A percentile compares a stretch with the other conserved stretches of the same genome.
Conservation (phyloP, 2,113 vertebrate species). For the Bungarus multicinctus region DNA sequence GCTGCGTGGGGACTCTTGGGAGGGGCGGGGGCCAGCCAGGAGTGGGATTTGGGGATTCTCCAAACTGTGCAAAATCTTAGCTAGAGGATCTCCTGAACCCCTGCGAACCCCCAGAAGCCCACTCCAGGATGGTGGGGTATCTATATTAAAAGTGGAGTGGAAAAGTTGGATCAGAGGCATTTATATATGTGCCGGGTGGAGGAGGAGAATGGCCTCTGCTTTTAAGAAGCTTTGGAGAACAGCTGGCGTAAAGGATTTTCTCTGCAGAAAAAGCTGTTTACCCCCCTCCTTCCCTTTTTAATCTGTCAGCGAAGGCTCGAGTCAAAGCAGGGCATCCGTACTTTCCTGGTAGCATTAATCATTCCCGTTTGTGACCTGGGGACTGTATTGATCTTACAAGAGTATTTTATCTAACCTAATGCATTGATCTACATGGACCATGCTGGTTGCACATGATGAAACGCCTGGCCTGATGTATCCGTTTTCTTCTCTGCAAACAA, state of each 20-base stretch:
- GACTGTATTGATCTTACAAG: neutral
- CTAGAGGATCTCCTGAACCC: too few relatives aligned
- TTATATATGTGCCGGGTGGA: neutral
- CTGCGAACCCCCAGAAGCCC: too few relatives aligned
- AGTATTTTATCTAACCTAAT: neutral
- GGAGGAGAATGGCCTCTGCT: neutral
- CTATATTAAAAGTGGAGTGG: neutral
- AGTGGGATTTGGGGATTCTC: too few relatives aligned
- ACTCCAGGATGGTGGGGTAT: too few relatives aligned
- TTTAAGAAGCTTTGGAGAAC: conserved; percentile 56
- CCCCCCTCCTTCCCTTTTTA: conserved; percentile 16
- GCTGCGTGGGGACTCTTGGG: too few relatives aligned
- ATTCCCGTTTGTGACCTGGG: neutral
- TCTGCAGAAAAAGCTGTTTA: neutral
- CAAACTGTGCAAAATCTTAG: too few relatives aligned
- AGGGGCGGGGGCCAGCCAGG: too few relatives aligned
- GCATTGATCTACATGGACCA: neutral
- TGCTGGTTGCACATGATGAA: neutral
- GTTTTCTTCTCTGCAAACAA: neutral
- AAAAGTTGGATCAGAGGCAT: neutral
- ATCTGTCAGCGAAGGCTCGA: neutral
- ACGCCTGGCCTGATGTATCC: neutral
- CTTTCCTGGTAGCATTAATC: rapidly evolving
- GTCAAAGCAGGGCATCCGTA: neutral
- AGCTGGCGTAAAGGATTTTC: conserved; percentile 55